Base-by-base conservation (phyloP, 1,140 invertebrate genomes). In the Lordiphosa clarofinis region DNA sequence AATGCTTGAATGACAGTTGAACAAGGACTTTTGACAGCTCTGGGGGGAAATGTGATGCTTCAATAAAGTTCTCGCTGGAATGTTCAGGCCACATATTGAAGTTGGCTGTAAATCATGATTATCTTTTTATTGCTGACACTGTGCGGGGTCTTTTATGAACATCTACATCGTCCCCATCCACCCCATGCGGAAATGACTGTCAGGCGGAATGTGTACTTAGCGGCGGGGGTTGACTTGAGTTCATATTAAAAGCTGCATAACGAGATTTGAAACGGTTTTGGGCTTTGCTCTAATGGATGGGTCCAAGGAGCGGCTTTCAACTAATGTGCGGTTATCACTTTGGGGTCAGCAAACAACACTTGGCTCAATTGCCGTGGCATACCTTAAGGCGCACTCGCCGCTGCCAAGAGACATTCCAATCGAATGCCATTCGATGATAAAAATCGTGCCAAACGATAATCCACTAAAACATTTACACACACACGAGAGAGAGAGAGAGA, bases 391-490 rank as follows among this genome's bases (percentile, higher is more conserved):
- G 71, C 43, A 57, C 36, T 39, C 39, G 31, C 31, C 19, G 39
- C 48, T 38, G 72, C 75, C 71, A 59, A 72, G 76, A 55, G 68
- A 74, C 65, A 86, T 86, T 82, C 82, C 78, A 67, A 75, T 87
- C 68, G 73, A 76, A 87, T 87, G 72, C 81, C 58, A 75, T 70
- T 63, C 71, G 57, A 63, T 61, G 81, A 86, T 86, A 86, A 86
- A 76, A 87, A 86, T 86, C 82, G 72, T 72, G 75, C 78, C 56
- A 78, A 58, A 59, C 63, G 69, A 73, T 87, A 87, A 86, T 76
- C 76, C 82, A 81, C 71, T 71, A 65, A 54, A 61, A 67, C 64
- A 74, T 69, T 74, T 74, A 74, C 63, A 31, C 35, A 40, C 31
- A 49, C 38, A 28, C 50, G 42, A 38, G n/a, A 1, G 21, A 21